Percentiles rank a stretch among this genome's conserved stretches.
Evolutionary conservation across 2,888 invertebrate species (phyloP).

Genomic region (Andrena marginata): DNA sequence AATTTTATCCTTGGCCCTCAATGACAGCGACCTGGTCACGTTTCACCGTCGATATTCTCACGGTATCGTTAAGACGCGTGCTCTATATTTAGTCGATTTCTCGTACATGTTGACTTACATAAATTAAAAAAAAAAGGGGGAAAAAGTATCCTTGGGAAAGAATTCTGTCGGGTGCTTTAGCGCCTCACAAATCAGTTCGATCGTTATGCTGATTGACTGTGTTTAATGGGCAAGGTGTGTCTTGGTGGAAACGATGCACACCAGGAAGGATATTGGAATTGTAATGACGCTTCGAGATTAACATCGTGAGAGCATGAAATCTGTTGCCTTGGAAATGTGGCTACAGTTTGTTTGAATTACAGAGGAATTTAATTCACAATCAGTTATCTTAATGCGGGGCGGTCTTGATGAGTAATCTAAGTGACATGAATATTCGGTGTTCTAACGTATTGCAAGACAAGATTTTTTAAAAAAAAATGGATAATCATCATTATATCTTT

Average conservation of each 20-base stretch:
- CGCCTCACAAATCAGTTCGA: neutral
- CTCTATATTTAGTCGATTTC: slow-evolving; percentile 56
- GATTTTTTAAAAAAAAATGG: too few relatives aligned
- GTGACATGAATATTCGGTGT: neutral
- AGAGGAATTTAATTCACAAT: slow-evolving; percentile 1
- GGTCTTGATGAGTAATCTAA: neutral
- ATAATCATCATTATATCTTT: too few relatives aligned
- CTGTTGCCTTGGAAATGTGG: neutral
- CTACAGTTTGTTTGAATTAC: slow-evolving; percentile 8
- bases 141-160: slow-evolving; percentile 30
- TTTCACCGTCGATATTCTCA: slow-evolving; percentile 78
- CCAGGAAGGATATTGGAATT: slow-evolving; percentile 39
- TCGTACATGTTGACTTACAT: slow-evolving; percentile 30
- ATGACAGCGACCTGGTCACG: slow-evolving; percentile 75
- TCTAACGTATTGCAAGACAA: too few relatives aligned
- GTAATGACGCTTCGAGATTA: slow-evolving; percentile 24
- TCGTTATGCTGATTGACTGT: neutral
- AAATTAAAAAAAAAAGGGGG: slow-evolving; percentile 19
- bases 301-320: slow-evolving; percentile 36
- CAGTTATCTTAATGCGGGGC: neutral
- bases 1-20: slow-evolving; percentile 79
- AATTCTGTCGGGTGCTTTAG: neutral
- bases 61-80: slow-evolving; percentile 68
- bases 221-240: slow-evolving; percentile 30
- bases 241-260: slow-evolving; percentile 22